These are phyloP conservation scores for Zophobas atratus DNA, from an alignment of 1,140 invertebrate genomes.

Conservation along the genomic window DNA sequence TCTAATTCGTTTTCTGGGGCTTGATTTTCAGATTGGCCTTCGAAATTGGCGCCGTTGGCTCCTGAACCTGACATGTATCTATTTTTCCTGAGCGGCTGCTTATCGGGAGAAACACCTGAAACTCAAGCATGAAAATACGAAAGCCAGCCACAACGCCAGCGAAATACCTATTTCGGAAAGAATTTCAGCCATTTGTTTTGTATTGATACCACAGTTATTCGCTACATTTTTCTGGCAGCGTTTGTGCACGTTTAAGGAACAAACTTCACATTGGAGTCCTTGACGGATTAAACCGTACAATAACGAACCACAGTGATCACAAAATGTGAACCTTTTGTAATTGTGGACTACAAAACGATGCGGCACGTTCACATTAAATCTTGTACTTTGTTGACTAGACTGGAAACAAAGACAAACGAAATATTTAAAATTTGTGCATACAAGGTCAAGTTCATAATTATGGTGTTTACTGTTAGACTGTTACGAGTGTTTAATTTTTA, in stretches of 20 bases:
- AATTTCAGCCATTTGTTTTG: constrained; percentile 95
- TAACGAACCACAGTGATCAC: constrained; percentile 98
- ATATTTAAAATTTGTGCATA: constrained; percentile 3
- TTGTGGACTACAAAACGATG: constrained; percentile 95
- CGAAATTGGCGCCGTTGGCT: constrained; percentile 31
- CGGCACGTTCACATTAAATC: constrained; percentile 98
- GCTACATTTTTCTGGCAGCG: constrained; percentile 99
- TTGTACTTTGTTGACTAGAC: constrained; percentile 76
- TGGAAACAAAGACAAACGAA: constrained; percentile 60
- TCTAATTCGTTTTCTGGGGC: constrained; percentile 23
- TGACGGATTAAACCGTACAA: constrained; percentile 97
- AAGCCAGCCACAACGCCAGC: neutral
- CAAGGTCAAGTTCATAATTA: constrained; percentile 14
- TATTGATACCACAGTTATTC: constrained; percentile 99
- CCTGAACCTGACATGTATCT: constrained; percentile 67
- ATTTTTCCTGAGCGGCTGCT: constrained; percentile 80
- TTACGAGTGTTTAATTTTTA: constrained; percentile 4
- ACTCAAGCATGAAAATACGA: constrained; percentile 4
- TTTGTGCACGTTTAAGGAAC: constrained; percentile 99
- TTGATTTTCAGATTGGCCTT: constrained; percentile 50
- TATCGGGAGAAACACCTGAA: constrained; percentile 84
- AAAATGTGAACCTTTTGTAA: constrained; percentile 98
- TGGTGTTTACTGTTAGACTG: constrained; percentile 6
- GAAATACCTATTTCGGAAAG: constrained; percentile 87
- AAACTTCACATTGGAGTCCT: constrained; percentile 97